phyloP scores from a whole-genome alignment of 2,797 vertebrate species.

The Cirrhinus molitorella region DNA sequence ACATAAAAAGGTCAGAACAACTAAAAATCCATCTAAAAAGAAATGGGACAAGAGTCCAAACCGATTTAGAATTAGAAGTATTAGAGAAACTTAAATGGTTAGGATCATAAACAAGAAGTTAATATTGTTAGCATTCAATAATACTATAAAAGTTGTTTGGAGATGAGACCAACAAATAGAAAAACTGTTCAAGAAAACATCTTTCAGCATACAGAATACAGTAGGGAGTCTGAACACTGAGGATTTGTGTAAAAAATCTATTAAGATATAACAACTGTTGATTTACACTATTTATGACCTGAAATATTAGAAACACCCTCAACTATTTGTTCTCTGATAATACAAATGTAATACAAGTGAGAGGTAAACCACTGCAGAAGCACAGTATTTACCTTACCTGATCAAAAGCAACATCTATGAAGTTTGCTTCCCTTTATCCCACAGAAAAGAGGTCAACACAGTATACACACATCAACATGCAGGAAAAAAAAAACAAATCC shows the following conservation, averaged over 20 bases:
- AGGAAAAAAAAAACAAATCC: constrained; percentile 41
- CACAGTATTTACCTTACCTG: background rate
- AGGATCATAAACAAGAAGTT: background rate
- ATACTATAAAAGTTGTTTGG: background rate
- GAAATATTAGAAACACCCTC: background rate
- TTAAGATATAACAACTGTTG: background rate
- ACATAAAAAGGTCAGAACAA: constrained; percentile 3
- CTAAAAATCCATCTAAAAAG: background rate
- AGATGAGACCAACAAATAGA: too few species aligned
- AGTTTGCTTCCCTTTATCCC: constrained; percentile 8
- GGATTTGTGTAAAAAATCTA: background rate
- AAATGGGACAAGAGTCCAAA: background rate
- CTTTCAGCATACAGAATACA: background rate
- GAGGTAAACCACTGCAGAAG: background rate
- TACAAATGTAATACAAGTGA: constrained; percentile 1
- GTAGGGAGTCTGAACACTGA: background rate
- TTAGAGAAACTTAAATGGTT: constrained; percentile 19
- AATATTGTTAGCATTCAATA: background rate
- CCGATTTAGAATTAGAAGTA: background rate
- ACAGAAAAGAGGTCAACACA: constrained; percentile 40
- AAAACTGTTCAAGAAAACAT: too few species aligned
- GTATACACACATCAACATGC: constrained; percentile 13
- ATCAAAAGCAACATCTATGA: constrained; percentile 31
- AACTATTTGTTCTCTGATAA: background rate
- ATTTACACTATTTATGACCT: background rate